Conservation (phyloP, 1,140 invertebrate genomes). For the Cylas formicarius region DNA sequence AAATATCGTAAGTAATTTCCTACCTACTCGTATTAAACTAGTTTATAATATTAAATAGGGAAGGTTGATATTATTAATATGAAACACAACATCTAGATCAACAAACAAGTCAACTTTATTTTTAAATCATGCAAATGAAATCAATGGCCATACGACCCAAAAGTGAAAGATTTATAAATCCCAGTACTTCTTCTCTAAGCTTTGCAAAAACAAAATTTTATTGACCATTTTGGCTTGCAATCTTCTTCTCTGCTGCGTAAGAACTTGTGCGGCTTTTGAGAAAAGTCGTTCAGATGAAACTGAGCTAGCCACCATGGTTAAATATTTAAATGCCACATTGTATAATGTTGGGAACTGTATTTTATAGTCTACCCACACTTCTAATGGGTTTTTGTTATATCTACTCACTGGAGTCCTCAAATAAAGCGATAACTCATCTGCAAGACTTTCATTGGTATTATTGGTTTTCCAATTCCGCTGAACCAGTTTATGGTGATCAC, state of each 20-base stretch:
- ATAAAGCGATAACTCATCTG: conserved; percentile 31
- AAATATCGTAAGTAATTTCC: too few species aligned
- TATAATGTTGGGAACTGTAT: conserved; percentile 20
- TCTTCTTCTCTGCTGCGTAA: not conserved
- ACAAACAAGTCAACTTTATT: too few species aligned
- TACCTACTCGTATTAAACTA: too few species aligned
- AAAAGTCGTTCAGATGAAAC: conserved; percentile 11
- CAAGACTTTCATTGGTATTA: conserved; percentile 23
- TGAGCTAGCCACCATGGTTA: conserved; percentile 12
- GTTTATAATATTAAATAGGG: too few species aligned
- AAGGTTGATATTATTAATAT: too few species aligned
- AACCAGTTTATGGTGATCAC: conserved; percentile 8
- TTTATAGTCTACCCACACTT: conserved; percentile 38
- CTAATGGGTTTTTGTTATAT: conserved; percentile 36
- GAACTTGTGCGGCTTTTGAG: conserved; percentile 5
- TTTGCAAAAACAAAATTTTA: not conserved
- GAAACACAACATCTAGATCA: too few species aligned
- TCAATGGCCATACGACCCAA: too few species aligned
- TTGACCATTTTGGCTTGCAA: not conserved
- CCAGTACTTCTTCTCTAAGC: not conserved
- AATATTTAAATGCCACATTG: conserved; percentile 10
- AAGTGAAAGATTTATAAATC: too few species aligned
- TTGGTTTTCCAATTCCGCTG: conserved; percentile 10
- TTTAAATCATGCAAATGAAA: too few species aligned
- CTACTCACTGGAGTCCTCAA: conserved; percentile 27